phyloP scores from a whole-genome alignment of 2,797 vertebrate species.

The Molossus alvarezi region DNA sequence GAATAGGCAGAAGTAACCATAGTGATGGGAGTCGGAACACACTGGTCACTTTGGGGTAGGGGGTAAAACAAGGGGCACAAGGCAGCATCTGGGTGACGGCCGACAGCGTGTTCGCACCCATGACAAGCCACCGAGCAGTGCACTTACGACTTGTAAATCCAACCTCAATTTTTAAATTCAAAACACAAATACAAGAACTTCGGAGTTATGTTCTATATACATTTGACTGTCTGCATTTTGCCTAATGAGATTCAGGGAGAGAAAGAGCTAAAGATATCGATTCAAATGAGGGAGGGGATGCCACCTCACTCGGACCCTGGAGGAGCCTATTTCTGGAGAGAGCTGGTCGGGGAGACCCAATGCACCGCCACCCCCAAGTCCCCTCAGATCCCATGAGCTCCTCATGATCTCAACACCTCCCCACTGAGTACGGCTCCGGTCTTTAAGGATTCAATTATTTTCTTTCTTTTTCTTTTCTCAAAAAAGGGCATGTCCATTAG shows the following conservation, averaged over 20 bases:
- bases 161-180: background rate
- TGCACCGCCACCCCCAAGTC: background rate
- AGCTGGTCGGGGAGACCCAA: background rate
- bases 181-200: background rate
- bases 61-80: accelerated
- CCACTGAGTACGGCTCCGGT: background rate
- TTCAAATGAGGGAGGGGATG: background rate
- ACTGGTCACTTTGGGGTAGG: too few species aligned
- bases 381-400: background rate
- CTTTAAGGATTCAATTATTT: background rate
- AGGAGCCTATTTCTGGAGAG: background rate
- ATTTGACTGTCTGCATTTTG: constrained; percentile 18
- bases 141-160: background rate
- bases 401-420: too few species aligned
- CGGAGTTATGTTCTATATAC: background rate
- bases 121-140: background rate
- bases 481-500: background rate
- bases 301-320: background rate
- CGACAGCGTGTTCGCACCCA: background rate
- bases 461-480: background rate
- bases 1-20: background rate
- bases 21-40: accelerated
- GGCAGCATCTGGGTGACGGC: background rate
- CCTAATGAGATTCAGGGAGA: constrained; percentile 1
- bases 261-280: background rate